Conservation (phyloP, 2,888 invertebrate genomes). For the Oeneis ivallda region DNA sequence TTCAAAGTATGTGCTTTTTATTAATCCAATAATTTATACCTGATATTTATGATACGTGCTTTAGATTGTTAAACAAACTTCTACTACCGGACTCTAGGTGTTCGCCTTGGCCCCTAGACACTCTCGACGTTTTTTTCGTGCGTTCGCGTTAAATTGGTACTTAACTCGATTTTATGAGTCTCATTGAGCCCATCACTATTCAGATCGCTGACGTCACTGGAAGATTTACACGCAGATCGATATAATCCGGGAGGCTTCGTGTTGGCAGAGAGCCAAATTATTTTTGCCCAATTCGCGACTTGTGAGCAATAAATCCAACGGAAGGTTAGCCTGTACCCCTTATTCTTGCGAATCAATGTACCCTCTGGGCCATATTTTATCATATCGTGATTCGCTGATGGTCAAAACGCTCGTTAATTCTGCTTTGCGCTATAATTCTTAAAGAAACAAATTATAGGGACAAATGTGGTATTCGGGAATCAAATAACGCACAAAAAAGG, state of each 20-base stretch:
- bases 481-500: slow-evolving; percentile 8
- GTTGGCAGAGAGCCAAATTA: slow-evolving; percentile 58
- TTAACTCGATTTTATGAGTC: no score
- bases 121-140: no score
- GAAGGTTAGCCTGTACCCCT: slow-evolving; percentile 50
- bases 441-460: slow-evolving; percentile 17
- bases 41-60: no score
- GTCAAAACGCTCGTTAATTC: slow-evolving; percentile 33
- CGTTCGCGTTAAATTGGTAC: no score
- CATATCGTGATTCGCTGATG: slow-evolving; percentile 28
- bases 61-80: no score
- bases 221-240: slow-evolving; percentile 33
- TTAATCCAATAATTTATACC: no score
- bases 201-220: slow-evolving; percentile 24
- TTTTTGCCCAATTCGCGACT: slow-evolving; percentile 67
- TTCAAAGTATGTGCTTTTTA: no score
- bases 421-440: slow-evolving; percentile 25
- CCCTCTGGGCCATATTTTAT: slow-evolving; percentile 37
- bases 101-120: no score
- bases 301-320: slow-evolving; percentile 57
- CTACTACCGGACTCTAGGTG: no score
- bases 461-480: slow-evolving; percentile 10
- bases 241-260: slow-evolving; percentile 37
- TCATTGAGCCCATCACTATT: neutral
- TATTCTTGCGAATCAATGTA: slow-evolving; percentile 37